A percentile compares a stretch with the other conserved stretches of the same genome.
Conservation (phyloP, 2,797 vertebrate species). For the Telmatherina bonti region DNA sequence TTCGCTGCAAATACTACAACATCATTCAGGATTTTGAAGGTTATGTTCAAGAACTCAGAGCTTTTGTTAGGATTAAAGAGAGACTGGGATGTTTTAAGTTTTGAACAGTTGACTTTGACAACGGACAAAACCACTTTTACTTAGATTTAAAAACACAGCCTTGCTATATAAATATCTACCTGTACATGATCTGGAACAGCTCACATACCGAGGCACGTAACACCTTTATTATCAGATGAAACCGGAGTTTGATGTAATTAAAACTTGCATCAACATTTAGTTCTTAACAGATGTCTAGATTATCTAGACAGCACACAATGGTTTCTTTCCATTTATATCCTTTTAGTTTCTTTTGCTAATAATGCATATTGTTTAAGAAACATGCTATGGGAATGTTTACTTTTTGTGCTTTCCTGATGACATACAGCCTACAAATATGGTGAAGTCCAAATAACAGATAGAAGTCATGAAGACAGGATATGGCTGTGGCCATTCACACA, state of each 20-base stretch:
- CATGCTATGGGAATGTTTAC: background rate
- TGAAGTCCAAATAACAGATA: background rate
- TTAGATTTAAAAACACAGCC: conserved; percentile 3
- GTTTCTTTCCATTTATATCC: too few species aligned
- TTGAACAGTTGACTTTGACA: background rate
- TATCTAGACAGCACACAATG: too few species aligned
- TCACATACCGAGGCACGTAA: background rate
- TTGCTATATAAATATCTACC: background rate
- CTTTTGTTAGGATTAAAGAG: background rate
- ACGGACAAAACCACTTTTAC: background rate
- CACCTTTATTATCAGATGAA: background rate
- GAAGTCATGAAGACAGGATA: background rate
- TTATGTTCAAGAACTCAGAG: background rate
- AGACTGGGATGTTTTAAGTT: background rate
- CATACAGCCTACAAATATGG: background rate
- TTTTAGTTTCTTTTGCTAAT: too few species aligned
- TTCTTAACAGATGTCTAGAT: background rate
- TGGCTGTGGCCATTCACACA: background rate
- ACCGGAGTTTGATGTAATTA: background rate
- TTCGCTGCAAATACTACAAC: background rate
- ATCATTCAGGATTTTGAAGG: background rate
- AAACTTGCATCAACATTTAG: background rate
- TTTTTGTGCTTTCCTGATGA: background rate
- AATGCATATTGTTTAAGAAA: background rate
- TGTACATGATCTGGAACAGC: background rate